Evolutionary conservation across 2,888 invertebrate species (phyloP), one percentile per base, ranked within the genome.

Genomic region (Tryphoninae sp.): DNA sequence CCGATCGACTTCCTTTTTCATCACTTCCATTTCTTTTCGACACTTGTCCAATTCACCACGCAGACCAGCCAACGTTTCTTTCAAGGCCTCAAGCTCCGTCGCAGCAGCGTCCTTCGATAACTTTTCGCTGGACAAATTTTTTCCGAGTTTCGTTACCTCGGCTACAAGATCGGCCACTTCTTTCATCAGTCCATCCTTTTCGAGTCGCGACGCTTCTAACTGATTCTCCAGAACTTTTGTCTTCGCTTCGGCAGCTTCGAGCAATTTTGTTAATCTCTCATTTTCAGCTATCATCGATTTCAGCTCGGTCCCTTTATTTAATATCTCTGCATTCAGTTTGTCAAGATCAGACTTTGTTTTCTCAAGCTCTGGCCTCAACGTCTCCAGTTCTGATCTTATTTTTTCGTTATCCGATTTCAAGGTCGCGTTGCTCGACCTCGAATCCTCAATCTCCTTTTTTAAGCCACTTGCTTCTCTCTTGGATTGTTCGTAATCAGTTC

Each of bases 61-160:
- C 33, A 85, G 64, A 59, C 71, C 83, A 9, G 74, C 74, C 26
- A 88, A 80, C 53, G 87, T 84, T n/a, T 62, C 64, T 59, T 83
- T 86, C 9, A 84, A 59, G 11, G 80, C 69, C 1, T 83, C 72
- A 53, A 83, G 49, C 75, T 86, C 88, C 11, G 78, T 84, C 40
- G 74, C 4, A 1, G 62, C 58, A 0, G 68, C 67, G 11, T 84
- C 86, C 40, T 64, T 84, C 11, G 79, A 80, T 4, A 76, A 33
- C 68, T 74, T 81, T 62, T 75, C 82, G 33, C 78, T 61, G 3
- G 79, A 72, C 40, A 87, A 64, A 73, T 86, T 84, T 61, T 85
- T 85, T 1, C 61, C 71, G 4, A 87, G 84, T 33, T 78, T 78
- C 26, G 64, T 72, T 59, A 85, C 49, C 64, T 86, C 83, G 2